Conservation (phyloP, 2,113 vertebrate genomes). For the Amia ocellicauda region DNA sequence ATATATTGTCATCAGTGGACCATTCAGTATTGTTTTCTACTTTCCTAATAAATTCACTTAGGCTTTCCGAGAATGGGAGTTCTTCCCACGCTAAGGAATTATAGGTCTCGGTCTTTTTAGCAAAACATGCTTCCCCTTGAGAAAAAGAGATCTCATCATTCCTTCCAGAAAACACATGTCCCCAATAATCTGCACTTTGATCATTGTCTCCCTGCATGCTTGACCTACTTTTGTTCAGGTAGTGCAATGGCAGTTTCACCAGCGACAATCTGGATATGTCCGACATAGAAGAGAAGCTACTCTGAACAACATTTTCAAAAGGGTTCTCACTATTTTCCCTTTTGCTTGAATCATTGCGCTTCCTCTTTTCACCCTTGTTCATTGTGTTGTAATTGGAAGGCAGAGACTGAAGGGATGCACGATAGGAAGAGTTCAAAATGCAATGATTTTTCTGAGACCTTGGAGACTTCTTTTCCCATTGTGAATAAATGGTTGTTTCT, state of each 20-base stretch:
- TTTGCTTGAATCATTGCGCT: neutral
- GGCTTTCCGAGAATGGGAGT: constrained; percentile 66
- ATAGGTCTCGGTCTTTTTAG: neutral
- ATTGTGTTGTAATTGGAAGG: neutral
- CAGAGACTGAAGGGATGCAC: neutral
- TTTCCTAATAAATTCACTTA: constrained; percentile 61
- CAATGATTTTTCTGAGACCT: neutral
- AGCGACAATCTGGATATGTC: neutral
- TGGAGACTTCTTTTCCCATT: constrained; percentile 16
- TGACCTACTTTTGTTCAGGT: constrained; percentile 1
- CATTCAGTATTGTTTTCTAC: constrained; percentile 37
- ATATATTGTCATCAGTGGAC: neutral
- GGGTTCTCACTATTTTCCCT: neutral
- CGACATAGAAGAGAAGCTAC: neutral
- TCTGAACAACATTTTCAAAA: neutral
- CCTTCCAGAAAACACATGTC: constrained; percentile 8
- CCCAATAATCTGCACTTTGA: constrained; percentile 18
- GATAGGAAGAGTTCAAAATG: neutral
- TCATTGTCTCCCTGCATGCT: constrained; percentile 26
- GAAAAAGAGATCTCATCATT: constrained; percentile 15
- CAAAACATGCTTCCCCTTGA: constrained; percentile 5
- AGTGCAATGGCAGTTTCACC: neutral
- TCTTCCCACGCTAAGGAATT: constrained; percentile 59
- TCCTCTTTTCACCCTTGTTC: neutral
- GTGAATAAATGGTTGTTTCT: constrained; percentile 21